phyloP scores from a whole-genome alignment of 2,797 vertebrate genomes.

The Gila robusta region DNA sequence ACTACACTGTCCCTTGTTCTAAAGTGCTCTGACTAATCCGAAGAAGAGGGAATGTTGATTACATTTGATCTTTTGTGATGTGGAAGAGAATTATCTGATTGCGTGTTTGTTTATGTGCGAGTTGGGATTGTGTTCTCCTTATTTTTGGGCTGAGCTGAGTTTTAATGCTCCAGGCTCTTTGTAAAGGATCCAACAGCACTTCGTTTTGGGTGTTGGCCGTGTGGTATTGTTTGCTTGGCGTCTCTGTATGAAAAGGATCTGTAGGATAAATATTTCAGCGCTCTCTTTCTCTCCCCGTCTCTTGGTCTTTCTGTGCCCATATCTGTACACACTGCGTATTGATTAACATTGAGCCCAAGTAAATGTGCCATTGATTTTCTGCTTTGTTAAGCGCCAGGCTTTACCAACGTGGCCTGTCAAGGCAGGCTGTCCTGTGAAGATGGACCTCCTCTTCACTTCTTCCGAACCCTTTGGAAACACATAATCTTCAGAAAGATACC shows the following conservation, averaged over 20 bases:
- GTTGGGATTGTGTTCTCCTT: not conserved
- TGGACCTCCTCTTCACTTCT: constrained; percentile 17
- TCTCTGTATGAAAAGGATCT: constrained; percentile 56
- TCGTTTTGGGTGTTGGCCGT: constrained; percentile 51
- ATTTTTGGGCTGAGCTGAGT: not conserved
- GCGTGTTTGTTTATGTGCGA: constrained; percentile 13
- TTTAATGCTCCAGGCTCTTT: constrained; percentile 26
- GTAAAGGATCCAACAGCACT: constrained; percentile 14
- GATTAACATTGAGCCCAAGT: constrained; percentile 65
- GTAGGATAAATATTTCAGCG: constrained; percentile 58
- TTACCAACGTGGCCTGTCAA: constrained; percentile 38
- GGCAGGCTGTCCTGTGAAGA: constrained; percentile 17
- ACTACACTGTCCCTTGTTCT: not conserved
- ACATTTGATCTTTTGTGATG: constrained; percentile 12
- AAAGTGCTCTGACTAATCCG: not conserved
- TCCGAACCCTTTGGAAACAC: not conserved
- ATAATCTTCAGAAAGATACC: not conserved
- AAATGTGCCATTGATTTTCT: constrained; percentile 65
- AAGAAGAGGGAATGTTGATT: constrained; percentile 5
- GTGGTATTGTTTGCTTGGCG: constrained; percentile 41
- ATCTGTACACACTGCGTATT: constrained; percentile 62
- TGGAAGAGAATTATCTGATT: constrained; percentile 4
- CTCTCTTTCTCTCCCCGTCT: constrained; percentile 38
- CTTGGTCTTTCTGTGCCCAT: constrained; percentile 45
- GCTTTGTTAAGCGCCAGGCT: constrained; percentile 54